Evolutionary conservation across 2,797 vertebrate genomes (phyloP).

Genomic region (Telmatherina bonti): DNA sequence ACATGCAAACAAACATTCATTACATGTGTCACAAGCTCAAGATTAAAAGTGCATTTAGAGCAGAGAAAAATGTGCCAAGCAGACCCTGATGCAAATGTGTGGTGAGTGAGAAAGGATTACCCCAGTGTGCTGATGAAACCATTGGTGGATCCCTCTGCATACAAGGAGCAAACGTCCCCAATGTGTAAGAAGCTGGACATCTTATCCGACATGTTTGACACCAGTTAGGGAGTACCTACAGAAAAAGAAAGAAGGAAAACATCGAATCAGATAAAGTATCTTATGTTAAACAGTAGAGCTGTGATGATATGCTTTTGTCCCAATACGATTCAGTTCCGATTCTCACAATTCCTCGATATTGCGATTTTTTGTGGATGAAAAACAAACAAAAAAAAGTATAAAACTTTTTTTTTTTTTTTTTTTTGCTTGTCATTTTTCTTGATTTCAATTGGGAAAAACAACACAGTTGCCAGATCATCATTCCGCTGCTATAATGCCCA

Average conservation of each 20-base stretch:
- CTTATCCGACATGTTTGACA: constrained; percentile 93
- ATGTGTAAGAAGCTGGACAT: constrained; percentile 99
- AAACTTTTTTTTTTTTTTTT: no score
- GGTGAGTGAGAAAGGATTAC: constrained; percentile 60
- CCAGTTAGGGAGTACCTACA: constrained; percentile 52
- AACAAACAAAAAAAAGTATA: no score
- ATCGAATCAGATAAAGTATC: background rate
- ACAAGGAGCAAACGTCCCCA: constrained; percentile 98
- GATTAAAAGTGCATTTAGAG: background rate
- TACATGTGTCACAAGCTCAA: background rate
- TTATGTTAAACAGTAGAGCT: no score
- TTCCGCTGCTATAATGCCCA: no score
- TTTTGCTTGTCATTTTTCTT: no score
- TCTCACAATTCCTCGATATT: no score
- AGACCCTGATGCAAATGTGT: constrained; percentile 14
- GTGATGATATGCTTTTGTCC: no score
- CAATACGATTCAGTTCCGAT: no score
- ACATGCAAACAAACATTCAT: background rate
- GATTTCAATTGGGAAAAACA: no score
- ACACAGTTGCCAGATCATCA: no score
- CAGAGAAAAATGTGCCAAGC: constrained; percentile 24
- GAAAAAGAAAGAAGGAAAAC: background rate
- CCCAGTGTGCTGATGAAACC: constrained; percentile 95
- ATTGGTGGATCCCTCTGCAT: constrained; percentile 96
- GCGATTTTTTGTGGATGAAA: no score